Base-by-base conservation (phyloP, 2,797 vertebrate species). In the Neoniphon sammara region DNA sequence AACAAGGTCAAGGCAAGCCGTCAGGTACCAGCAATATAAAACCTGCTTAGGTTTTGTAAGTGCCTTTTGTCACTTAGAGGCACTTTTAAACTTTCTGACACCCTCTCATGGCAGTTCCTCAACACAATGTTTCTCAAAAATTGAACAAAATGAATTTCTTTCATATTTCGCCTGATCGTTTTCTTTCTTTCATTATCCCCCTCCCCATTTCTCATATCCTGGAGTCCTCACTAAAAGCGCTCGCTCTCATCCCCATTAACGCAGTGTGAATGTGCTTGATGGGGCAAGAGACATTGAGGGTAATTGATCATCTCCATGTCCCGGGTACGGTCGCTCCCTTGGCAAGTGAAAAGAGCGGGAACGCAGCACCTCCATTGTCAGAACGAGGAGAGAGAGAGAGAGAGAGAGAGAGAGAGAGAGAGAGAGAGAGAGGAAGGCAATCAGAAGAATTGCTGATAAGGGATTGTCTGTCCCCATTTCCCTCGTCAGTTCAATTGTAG, bases 241-340 rank as follows among this genome's bases (percentile, higher is more conserved):
- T 73, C 36, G 17, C 65, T 83, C 73, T 75, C 42, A 8, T 87
- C 85, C 23, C 72, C 80, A 85, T 82, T 88, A 82, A 81, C 78
- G 73, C 58, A 8, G 21, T 1, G 34, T 80, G 77, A 86, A 86
- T 79, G 78, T 70, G 73, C 73, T 67, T 60, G 79, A 87, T 81
- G 82, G 70, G 80, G 81, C 23, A 62, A 34, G 70, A 84, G 73
- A 81, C 83, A 77, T 81, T 1, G 46, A 55, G 66, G 66, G 73
- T 83, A 91, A 89, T 86, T 88, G 86, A 90, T 91, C 83, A 72
- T 83, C 72, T 79, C 73, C 61, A n/a, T 59, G 78, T 81, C 75
- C 75, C 3, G 57, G 65, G 56, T 78, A 73, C 70, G 81, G 72
- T 82, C 62, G 61, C 66, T 80, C 66, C 15, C 66, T 74, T 77